Conservation (phyloP, 2,888 invertebrate species). For the Alentia gelatinosa region DNA sequence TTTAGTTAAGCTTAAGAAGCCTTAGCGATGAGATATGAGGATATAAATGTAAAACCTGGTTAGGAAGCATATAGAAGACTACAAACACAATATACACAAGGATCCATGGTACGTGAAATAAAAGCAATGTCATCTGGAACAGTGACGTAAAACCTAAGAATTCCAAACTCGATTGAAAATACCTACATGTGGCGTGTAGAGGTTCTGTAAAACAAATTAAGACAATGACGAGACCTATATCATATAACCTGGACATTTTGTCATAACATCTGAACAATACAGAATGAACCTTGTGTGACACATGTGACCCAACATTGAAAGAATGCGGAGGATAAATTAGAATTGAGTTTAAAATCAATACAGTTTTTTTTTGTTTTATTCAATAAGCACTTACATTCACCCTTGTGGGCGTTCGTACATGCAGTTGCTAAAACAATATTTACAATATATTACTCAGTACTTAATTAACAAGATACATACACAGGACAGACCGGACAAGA, state of each 20-base stretch:
- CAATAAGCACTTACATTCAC: too few species aligned
- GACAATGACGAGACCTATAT: not conserved
- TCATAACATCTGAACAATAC: not conserved
- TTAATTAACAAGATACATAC: too few species aligned
- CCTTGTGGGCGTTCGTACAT: too few species aligned
- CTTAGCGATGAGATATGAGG: not conserved
- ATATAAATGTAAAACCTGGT: not conserved
- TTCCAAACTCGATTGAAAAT: not conserved
- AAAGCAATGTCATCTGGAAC: too few species aligned
- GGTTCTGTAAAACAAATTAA: constrained; percentile 42
- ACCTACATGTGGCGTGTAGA: constrained; percentile 44
- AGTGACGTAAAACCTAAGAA: not conserved
- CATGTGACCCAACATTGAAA: too few species aligned
- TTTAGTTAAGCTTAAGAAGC: not conserved
- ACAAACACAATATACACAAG: not conserved
- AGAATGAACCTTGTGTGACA: too few species aligned
- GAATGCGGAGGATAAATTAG: too few species aligned
- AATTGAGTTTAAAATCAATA: too few species aligned
- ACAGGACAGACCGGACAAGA: too few species aligned
- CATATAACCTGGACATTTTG: not conserved
- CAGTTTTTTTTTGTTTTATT: too few species aligned
- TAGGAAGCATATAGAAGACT: not conserved
- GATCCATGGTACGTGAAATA: not conserved
- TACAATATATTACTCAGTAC: too few species aligned
- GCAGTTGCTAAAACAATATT: too few species aligned